Percentiles rank a stretch among this genome's conserved stretches.
Conservation (phyloP, 64 coral and sea anemone genomes). For the Orbicella faveolata region DNA sequence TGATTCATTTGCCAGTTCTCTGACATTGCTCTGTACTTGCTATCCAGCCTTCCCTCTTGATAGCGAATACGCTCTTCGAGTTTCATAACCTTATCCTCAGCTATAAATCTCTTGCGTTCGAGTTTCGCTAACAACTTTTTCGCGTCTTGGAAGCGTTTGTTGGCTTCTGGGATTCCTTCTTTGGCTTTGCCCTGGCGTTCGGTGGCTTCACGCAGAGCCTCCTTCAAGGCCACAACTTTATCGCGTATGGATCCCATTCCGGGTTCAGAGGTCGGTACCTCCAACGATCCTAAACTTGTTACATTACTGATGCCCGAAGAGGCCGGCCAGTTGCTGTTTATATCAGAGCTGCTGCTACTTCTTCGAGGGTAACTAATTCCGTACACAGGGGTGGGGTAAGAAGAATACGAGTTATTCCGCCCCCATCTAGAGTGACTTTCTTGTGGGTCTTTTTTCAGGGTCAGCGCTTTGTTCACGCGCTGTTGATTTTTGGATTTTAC, state of each 20-base stretch:
- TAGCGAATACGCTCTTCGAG: slow-evolving; percentile 52
- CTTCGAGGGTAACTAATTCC: not conserved
- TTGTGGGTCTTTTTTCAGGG: slow-evolving; percentile 17
- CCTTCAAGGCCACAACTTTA: slow-evolving; percentile 77
- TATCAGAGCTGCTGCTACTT: not conserved
- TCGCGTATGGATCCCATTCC: slow-evolving; percentile 70
- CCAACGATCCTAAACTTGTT: not conserved
- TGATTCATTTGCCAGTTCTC: slow-evolving; percentile 53
- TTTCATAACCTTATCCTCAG: slow-evolving; percentile 67
- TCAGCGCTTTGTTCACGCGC: slow-evolving; percentile 67
- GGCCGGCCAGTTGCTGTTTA: not conserved
- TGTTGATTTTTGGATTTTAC: slow-evolving; percentile 40
- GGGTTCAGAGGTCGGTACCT: slow-evolving; percentile 27
- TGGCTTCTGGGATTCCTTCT: slow-evolving; percentile 24
- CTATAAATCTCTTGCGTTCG: slow-evolving; percentile 42
- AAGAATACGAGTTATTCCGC: not conserved
- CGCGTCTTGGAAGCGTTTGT: slow-evolving; percentile 54
- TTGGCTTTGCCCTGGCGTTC: slow-evolving; percentile 47
- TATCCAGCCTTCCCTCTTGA: slow-evolving; percentile 32
- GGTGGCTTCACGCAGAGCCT: slow-evolving; percentile 52
- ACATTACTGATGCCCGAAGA: slow-evolving; percentile 2
- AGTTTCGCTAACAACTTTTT: slow-evolving; percentile 44
- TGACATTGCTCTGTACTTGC: slow-evolving; percentile 13
- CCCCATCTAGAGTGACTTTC: not conserved
- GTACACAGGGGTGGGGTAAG: not conserved